Evolutionary conservation across 2,113 vertebrate genomes (phyloP).

Genomic region (Alethe diademata): DNA sequence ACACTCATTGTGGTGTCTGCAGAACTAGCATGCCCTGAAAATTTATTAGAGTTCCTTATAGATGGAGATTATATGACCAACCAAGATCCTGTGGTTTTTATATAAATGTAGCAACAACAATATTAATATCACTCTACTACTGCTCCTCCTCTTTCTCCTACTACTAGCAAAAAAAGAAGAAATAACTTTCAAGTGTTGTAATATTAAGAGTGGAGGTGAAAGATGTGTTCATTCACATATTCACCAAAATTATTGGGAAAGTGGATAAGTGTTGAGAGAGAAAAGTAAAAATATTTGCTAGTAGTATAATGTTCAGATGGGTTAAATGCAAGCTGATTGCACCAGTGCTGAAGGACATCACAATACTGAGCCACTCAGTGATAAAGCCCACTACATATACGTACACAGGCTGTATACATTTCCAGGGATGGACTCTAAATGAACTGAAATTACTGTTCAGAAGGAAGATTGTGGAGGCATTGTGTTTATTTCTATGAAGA

Average conservation of each 20-base stretch:
- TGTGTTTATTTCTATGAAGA: neutral
- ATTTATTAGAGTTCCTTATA: neutral
- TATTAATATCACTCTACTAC: neutral
- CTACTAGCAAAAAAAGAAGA: neutral
- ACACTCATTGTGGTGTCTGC: neutral
- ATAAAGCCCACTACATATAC: neutral
- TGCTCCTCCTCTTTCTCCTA: neutral
- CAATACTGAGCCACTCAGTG: neutral
- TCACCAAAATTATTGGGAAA: neutral
- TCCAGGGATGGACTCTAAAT: neutral
- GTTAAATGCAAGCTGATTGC: neutral
- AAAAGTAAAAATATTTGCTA: neutral
- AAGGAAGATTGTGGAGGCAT: neutral
- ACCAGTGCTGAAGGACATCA: neutral
- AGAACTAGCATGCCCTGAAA: neutral
- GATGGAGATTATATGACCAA: neutral
- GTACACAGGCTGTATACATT: neutral
- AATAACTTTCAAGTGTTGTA: neutral
- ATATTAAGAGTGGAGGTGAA: neutral
- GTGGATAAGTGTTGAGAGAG: neutral
- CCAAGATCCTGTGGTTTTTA: neutral
- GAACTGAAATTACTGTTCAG: neutral
- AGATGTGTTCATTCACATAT: neutral
- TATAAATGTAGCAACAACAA: neutral
- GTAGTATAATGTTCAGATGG: neutral